phyloP scores from a whole-genome alignment of 2,113 vertebrate species.

The Cheirogaleus medius region DNA sequence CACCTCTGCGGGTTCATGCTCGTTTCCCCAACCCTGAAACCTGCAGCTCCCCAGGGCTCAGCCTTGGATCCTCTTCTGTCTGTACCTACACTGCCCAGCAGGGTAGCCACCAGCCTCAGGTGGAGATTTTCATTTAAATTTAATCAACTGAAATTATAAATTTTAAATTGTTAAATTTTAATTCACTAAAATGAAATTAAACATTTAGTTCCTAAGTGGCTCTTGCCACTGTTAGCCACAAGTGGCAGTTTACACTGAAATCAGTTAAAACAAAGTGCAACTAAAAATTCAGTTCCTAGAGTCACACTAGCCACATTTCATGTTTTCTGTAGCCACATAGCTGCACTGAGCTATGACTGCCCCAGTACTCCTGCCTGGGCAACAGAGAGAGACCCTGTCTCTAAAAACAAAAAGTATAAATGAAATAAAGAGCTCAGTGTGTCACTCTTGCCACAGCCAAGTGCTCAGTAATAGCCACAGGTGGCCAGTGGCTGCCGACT shows the following conservation, averaged over 20 bases:
- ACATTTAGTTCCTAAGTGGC: neutral
- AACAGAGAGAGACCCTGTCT: no score
- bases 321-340: neutral
- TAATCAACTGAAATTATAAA: neutral
- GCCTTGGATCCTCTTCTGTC: neutral
- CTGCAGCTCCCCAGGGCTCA: neutral
- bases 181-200: neutral
- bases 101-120: neutral
- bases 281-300: neutral
- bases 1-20: neutral
- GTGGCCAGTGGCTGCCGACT: neutral
- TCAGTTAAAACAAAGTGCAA: neutral
- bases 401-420: neutral
- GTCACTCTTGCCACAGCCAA: fast-evolving
- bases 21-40: neutral
- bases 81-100: neutral
- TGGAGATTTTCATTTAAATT: neutral
- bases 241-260: neutral
- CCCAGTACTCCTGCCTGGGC: no score
- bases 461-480: no score
- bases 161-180: neutral
- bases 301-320: neutral
- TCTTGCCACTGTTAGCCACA: no score
- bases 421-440: neutral
- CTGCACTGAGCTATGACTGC: no score